These are phyloP conservation scores for Psix sp. DNA, from an alignment of 1,140 invertebrate genomes.

Conservation along the genomic window DNA sequence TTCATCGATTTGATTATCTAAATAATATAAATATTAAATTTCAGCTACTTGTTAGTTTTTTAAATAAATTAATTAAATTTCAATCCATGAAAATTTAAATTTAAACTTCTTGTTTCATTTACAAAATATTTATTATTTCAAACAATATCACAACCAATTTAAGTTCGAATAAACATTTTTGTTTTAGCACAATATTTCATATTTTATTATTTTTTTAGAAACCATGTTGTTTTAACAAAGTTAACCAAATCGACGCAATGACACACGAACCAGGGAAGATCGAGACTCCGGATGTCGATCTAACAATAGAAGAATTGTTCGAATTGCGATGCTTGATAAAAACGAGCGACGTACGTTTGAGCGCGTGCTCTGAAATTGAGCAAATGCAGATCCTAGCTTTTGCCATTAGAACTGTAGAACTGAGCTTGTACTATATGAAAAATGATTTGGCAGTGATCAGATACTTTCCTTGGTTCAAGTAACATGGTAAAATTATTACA, in stretches of 20 bases:
- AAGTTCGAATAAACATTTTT: no score
- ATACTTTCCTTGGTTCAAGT: slow-evolving; percentile 82
- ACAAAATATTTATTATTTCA: no score
- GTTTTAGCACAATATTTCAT: no score
- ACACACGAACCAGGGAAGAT: slow-evolving; percentile 27
- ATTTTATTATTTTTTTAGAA: not conserved
- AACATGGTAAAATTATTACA: slow-evolving; percentile 79
- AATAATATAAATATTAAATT: no score
- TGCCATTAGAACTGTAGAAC: slow-evolving; percentile 65
- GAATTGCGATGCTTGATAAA: slow-evolving; percentile 73
- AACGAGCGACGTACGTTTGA: slow-evolving; percentile 67
- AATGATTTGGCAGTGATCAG: slow-evolving; percentile 78
- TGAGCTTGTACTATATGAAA: slow-evolving; percentile 72
- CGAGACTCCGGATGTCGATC: slow-evolving; percentile 26
- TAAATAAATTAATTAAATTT: no score
- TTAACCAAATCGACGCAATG: slow-evolving; percentile 9
- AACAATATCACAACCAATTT: no score
- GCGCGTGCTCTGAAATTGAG: slow-evolving; percentile 67
- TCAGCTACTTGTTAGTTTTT: no score
- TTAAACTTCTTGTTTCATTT: no score
- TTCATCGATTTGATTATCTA: no score
- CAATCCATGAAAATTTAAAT: no score
- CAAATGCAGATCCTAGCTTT: slow-evolving; percentile 71
- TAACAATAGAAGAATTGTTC: slow-evolving; percentile 68
- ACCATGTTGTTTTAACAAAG: not conserved